Evolutionary conservation across 2,113 vertebrate species (phyloP).

Genomic region (Poecile atricapillus): DNA sequence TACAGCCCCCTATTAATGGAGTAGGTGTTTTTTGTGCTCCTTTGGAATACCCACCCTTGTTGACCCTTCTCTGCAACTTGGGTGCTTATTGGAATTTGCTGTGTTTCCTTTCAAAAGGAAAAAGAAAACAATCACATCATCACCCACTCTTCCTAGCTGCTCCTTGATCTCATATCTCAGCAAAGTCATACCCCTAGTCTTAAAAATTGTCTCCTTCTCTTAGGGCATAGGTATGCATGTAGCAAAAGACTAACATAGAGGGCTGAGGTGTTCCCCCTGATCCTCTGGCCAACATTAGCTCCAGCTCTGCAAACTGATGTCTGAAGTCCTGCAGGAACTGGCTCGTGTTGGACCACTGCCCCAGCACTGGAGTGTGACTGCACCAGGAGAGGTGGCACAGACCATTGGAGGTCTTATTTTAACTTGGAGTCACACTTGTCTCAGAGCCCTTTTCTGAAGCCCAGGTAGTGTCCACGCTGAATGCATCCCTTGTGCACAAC

Average conservation of each 20-base stretch:
- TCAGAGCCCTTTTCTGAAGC: not conserved
- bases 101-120: not conserved
- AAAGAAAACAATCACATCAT: not conserved
- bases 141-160: not conserved
- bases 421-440: not conserved
- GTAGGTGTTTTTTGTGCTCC: not conserved
- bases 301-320: not conserved
- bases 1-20: not conserved
- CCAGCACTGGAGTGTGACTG: rapidly evolving
- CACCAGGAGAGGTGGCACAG: not conserved
- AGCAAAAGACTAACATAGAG: not conserved
- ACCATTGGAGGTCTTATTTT: not conserved
- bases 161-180: not conserved
- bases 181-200: not conserved
- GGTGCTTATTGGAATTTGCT: not conserved
- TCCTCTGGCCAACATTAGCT: not conserved
- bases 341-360: rapidly evolving
- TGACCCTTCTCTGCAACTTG: not conserved
- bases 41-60: not conserved
- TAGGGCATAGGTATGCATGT: rapidly evolving
- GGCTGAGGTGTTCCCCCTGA: not conserved
- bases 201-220: not conserved
- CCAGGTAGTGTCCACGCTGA: not conserved
- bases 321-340: not conserved
- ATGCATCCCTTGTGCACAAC: not conserved